These are phyloP conservation scores for Pogonognathellus flavescens DNA, from an alignment of 1,140 invertebrate genomes.

Conservation along the genomic window DNA sequence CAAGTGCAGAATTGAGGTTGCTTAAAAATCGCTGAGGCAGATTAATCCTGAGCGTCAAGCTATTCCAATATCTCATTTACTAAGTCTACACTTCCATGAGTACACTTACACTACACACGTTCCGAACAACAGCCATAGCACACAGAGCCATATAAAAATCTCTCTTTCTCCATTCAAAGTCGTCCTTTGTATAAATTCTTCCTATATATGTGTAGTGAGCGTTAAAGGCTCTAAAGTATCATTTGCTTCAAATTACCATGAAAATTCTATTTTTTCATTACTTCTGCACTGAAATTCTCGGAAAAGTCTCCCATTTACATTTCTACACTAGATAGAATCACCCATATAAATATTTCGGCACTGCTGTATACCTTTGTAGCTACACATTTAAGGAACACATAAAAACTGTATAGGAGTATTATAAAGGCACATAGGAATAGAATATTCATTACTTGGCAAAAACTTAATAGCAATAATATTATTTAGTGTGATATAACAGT, in stretches of 20 bases:
- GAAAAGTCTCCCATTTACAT: too few species aligned
- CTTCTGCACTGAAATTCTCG: too few species aligned
- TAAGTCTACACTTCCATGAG: background rate
- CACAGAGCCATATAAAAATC: background rate
- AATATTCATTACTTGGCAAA: too few species aligned
- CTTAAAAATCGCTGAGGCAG: constrained; percentile 17
- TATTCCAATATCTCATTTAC: background rate
- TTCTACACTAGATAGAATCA: too few species aligned
- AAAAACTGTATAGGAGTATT: background rate
- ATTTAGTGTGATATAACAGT: too few species aligned
- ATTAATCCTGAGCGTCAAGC: background rate
- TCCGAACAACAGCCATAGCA: background rate
- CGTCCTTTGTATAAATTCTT: background rate
- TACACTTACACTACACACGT: background rate
- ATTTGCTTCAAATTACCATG: too few species aligned
- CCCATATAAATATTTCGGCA: too few species aligned
- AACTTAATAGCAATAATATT: too few species aligned
- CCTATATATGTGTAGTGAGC: background rate
- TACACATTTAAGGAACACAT: background rate
- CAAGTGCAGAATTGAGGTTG: background rate
- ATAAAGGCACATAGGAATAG: background rate
- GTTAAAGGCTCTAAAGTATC: too few species aligned
- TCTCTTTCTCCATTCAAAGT: background rate
- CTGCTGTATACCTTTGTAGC: too few species aligned
- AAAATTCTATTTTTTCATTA: too few species aligned